phyloP scores from a whole-genome alignment of 2,888 invertebrate species.

The Drosophila tanythrix region DNA sequence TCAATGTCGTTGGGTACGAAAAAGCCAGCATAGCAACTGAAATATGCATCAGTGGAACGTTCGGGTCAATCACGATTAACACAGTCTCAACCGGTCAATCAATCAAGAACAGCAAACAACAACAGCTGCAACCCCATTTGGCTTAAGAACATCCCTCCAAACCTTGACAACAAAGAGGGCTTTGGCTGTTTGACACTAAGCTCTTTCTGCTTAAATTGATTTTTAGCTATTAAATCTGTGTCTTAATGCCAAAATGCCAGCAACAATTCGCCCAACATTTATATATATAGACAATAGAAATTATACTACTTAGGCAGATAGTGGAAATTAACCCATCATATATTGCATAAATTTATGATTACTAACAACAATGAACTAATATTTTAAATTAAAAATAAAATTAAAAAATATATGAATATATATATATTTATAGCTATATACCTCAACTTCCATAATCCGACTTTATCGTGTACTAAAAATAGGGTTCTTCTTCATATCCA shows the following conservation, averaged over 20 bases:
- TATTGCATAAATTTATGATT: neutral
- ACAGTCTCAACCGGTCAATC: constrained; percentile 34
- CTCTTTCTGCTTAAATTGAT: constrained; percentile 60
- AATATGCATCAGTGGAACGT: constrained; percentile 22
- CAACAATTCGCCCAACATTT: neutral
- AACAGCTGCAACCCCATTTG: constrained; percentile 21
- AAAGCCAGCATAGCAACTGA: constrained; percentile 9
- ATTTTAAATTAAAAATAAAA: too few relatives aligned
- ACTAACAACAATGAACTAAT: neutral
- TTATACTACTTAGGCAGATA: neutral
- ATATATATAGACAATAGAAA: neutral
- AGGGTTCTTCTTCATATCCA: neutral
- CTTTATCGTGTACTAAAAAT: constrained; percentile 11
- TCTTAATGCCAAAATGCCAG: neutral
- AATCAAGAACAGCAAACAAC: constrained; percentile 35
- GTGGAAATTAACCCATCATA: neutral
- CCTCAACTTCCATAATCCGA: neutral
- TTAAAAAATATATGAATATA: neutral
- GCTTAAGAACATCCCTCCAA: constrained; percentile 15
- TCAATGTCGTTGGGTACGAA: constrained; percentile 26
- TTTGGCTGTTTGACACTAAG: constrained; percentile 39
- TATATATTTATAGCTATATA: neutral
- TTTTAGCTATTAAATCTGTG: constrained; percentile 62
- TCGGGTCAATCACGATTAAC: constrained; percentile 15
- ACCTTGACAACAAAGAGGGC: constrained; percentile 10